A percentile compares a stretch with the other conserved stretches of the same genome.
Conservation (phyloP, 1,140 invertebrate species). For the Drosophila melanica region DNA sequence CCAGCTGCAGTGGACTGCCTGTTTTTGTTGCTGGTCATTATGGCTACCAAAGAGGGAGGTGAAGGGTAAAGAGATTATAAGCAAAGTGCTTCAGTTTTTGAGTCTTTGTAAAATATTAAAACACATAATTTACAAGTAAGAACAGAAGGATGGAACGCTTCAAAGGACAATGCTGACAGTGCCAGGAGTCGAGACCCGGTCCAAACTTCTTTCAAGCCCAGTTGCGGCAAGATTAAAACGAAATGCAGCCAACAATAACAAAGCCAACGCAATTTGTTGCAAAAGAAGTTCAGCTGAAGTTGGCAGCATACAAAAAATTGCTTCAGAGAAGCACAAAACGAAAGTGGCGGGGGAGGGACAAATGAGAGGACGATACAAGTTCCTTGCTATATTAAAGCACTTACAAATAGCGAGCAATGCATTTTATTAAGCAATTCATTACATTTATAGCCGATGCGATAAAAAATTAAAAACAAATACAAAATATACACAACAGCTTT, state of each 20-base stretch:
- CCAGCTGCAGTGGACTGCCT: conserved; percentile 2
- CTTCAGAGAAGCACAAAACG: conserved; percentile 5
- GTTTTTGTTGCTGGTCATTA: conserved; percentile 30
- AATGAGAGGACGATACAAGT: conserved; percentile 17
- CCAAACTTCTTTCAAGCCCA: not conserved
- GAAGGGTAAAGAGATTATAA: conserved; percentile 66
- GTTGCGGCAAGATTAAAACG: conserved; percentile 36
- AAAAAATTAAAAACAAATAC: not conserved
- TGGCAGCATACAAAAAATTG: conserved; percentile 35
- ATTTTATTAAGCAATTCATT: conserved; percentile 47
- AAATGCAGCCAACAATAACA: conserved; percentile 46
- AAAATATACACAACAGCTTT: conserved; percentile 3
- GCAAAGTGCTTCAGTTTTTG: conserved; percentile 73
- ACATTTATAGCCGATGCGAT: conserved; percentile 17
- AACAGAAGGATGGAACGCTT: conserved; percentile 34
- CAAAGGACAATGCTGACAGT: conserved; percentile 41
- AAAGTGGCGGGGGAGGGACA: not conserved
- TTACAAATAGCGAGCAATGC: conserved; percentile 50
- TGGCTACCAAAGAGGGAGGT: conserved; percentile 23
- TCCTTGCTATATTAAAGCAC: conserved; percentile 58
- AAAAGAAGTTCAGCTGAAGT: conserved; percentile 41
- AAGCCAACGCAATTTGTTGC: conserved; percentile 54
- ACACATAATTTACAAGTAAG: conserved; percentile 73
- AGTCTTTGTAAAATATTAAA: conserved; percentile 80
- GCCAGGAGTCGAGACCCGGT: conserved; percentile 12